phyloP scores from a whole-genome alignment of 2,888 invertebrate species.

The Drosophila ustulata region DNA sequence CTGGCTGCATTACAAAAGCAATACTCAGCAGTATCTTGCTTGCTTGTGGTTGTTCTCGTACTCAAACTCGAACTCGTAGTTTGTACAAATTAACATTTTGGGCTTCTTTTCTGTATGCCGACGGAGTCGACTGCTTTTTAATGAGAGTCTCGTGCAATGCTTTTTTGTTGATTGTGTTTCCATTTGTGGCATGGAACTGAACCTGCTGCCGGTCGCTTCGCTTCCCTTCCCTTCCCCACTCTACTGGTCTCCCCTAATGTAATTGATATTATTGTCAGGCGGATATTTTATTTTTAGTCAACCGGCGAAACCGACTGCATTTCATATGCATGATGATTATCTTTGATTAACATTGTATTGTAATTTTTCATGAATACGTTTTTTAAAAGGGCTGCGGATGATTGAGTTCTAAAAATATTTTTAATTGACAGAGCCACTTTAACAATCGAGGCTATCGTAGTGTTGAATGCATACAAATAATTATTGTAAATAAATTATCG shows the following conservation, averaged over 20 bases:
- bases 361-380: conserved; percentile 20
- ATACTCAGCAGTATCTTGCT: conserved; percentile 8
- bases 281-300: conserved; percentile 72
- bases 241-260: conserved; percentile 28
- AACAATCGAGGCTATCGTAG: no score
- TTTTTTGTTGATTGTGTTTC: conserved; percentile 37
- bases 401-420: background rate
- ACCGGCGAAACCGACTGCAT: conserved; percentile 49
- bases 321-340: conserved; percentile 55
- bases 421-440: background rate
- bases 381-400: background rate
- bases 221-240: background rate
- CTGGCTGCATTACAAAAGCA: conserved; percentile 45
- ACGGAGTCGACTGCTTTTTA: conserved; percentile 50
- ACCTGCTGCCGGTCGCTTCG: conserved; percentile 20
- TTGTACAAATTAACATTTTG: conserved; percentile 52
- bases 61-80: conserved; percentile 31
- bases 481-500: no score
- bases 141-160: conserved; percentile 75
- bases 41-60: conserved; percentile 5
- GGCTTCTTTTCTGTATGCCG: conserved; percentile 42
- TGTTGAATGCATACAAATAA: no score
- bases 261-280: conserved; percentile 78
- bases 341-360: conserved; percentile 45
- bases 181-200: conserved; percentile 45